Evolutionary conservation across 2,888 invertebrate genomes (phyloP).

Genomic region (Meteorus colon): DNA sequence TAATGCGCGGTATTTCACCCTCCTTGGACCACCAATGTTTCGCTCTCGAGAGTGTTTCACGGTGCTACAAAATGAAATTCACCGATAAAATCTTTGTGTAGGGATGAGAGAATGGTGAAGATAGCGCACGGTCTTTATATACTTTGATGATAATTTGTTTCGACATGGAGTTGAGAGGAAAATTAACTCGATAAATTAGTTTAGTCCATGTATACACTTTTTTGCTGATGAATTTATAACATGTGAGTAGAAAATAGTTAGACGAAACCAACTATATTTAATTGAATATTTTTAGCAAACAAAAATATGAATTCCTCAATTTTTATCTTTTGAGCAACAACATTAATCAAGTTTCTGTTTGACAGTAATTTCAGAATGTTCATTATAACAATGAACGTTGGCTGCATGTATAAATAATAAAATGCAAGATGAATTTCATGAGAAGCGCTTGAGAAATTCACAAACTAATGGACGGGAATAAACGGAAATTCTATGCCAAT

Average conservation of each 20-base stretch:
- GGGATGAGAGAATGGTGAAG: constrained; percentile 8
- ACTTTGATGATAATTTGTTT: constrained; percentile 28
- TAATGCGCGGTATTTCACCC: constrained; percentile 11
- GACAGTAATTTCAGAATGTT: too few relatives aligned
- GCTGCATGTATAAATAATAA: too few relatives aligned
- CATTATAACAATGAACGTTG: too few relatives aligned
- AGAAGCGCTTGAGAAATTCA: too few relatives aligned
- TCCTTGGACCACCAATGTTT: background rate
- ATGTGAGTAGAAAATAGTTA: background rate
- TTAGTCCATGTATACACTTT: background rate
- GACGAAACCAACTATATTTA: background rate
- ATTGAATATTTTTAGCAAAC: background rate
- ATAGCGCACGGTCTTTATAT: constrained; percentile 11
- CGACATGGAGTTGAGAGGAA: constrained; percentile 13
- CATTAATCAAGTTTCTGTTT: too few relatives aligned
- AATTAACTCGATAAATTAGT: constrained; percentile 27
- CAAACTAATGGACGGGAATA: too few relatives aligned
- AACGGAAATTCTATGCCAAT: too few relatives aligned
- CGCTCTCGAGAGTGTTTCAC: background rate
- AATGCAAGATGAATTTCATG: too few relatives aligned
- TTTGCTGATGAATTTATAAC: background rate
- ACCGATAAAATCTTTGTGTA: constrained; percentile 8
- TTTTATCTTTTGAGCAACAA: background rate
- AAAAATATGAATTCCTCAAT: background rate
- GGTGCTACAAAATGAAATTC: constrained; percentile 13